Conservation (phyloP, 1,140 invertebrate species). For the Bombus polaris region DNA sequence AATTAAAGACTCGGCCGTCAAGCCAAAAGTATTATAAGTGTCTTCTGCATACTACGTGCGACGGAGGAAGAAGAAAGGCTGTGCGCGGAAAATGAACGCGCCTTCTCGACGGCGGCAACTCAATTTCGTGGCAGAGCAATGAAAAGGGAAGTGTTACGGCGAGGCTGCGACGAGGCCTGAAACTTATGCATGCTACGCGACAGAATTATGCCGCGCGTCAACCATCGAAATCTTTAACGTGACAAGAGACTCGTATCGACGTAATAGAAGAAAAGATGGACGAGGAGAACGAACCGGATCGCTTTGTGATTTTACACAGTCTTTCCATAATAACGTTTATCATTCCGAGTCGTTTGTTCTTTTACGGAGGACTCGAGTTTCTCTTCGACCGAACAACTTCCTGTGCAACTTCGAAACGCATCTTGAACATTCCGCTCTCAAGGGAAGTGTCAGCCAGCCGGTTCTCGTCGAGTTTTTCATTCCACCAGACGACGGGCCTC, state of each 20-base stretch:
- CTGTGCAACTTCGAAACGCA: not conserved
- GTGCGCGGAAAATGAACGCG: constrained; percentile 8
- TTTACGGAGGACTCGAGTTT: not conserved
- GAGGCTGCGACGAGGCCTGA: not conserved
- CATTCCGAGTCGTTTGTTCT: not conserved
- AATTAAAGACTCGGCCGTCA: not conserved
- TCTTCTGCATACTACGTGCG: not conserved
- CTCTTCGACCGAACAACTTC: not conserved
- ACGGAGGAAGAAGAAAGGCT: not conserved
- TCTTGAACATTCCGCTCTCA: not conserved
- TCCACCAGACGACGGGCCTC: too few species aligned
- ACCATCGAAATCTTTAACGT: not conserved
- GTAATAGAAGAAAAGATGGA: not conserved
- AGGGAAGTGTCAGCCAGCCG: not conserved
- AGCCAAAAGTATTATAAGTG: not conserved
- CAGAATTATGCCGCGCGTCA: not conserved
- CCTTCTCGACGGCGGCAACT: constrained; percentile 14
- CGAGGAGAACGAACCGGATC: too few species aligned
- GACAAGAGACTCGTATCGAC: not conserved
- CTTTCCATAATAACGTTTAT: too few species aligned
- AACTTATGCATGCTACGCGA: not conserved
- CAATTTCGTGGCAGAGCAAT: constrained; percentile 15
- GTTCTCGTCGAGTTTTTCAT: not conserved
- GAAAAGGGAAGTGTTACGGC: constrained; percentile 29
- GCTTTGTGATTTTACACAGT: too few species aligned